These are phyloP conservation scores for Mamestra brassicae DNA, from an alignment of 2,888 invertebrate genomes.

Conservation along the genomic window DNA sequence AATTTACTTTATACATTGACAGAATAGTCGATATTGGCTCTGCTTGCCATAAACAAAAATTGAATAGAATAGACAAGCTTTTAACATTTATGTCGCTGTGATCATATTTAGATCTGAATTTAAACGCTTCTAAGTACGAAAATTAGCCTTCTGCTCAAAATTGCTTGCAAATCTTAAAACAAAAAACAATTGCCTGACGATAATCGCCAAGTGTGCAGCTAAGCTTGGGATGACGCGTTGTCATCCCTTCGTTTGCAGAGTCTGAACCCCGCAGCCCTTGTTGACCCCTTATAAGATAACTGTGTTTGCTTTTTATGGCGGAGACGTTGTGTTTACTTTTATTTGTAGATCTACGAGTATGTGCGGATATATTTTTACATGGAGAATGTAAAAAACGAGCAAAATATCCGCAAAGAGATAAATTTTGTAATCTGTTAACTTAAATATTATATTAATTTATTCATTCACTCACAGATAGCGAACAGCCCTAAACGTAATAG, in stretches of 20 bases:
- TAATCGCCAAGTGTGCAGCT: conserved; percentile 25
- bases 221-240: conserved; percentile 38
- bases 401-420: background rate
- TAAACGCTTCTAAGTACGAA: too few relatives aligned
- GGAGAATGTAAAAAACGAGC: background rate
- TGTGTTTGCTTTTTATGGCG: conserved; percentile 48
- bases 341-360: conserved; percentile 4
- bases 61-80: too few relatives aligned
- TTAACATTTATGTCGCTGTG: too few relatives aligned
- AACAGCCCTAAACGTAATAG: too few relatives aligned
- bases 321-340: conserved; percentile 38
- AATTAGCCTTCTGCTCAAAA: too few relatives aligned
- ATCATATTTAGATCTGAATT: too few relatives aligned
- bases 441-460: background rate
- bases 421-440: too few relatives aligned
- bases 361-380: background rate
- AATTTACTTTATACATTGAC: too few relatives aligned
- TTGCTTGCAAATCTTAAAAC: background rate
- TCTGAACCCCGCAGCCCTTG: conserved; percentile 27
- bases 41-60: too few relatives aligned
- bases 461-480: too few relatives aligned
- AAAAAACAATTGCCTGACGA: conserved; percentile 12
- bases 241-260: conserved; percentile 47
- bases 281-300: conserved; percentile 46
- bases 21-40: too few relatives aligned